Evolutionary conservation across 2,888 invertebrate genomes (phyloP), one percentile per base, ranked within the genome.

Genomic region (Dione juno): DNA sequence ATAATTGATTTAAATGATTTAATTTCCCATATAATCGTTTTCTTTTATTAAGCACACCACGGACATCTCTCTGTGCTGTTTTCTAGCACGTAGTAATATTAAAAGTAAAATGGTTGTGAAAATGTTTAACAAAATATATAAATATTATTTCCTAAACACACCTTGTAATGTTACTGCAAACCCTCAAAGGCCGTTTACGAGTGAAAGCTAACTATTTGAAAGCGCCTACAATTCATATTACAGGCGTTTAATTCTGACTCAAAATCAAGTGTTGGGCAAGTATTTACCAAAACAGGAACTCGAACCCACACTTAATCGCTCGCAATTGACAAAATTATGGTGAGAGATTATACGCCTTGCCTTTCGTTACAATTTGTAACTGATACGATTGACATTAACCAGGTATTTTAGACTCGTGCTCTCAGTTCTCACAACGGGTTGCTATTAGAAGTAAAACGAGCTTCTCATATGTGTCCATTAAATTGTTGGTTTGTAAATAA

Each of bases 201-300:
- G 64, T 37, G 64, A 64, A 64, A 64, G 64, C 37, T 16, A 35
- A 19, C 19, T n/a, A 37, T 64, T 63, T 50, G 63, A 63, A 64
- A 64, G 50, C 45, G 37, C 6, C 19, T 50, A 52, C 35, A 52
- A 48, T 40, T 50, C 19, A 64, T 48, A 35, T 37, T n/a, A 11
- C 8, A 37, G 13, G 10, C 63, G 37, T 63, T 63, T 63, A 63
- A 35, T 48, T 48, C 48, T 63, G 35, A 63, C 63, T 48, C 48
- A 63, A 63, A 63, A 63, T 63, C 35, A 63, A 35, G 63, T 35
- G 63, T 63, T 63, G 45, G 35, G 35, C 16, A 45, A 7, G 40
- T 52, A 64, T 64, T 64, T 64, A 50, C 48, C 64, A 64, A 64
- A 52, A 50, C 64, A 64, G 52, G 64, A 61, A 61, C 16, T 52